Evolutionary conservation across 1,140 invertebrate species (phyloP).

Genomic region (Trichonephila clavata): DNA sequence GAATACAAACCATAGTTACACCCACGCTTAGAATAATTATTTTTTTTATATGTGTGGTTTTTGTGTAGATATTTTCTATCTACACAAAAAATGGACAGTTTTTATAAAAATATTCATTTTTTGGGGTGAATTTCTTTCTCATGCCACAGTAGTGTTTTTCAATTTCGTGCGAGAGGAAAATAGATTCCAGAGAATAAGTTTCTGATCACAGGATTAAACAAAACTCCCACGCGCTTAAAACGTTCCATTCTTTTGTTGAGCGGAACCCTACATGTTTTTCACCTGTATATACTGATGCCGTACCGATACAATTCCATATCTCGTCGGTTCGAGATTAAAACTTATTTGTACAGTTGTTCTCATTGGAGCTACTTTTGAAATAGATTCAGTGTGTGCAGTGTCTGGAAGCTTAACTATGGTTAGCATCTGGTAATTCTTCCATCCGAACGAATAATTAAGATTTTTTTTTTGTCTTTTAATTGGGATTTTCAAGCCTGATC

Average conservation of each 20-base stretch:
- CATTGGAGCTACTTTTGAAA: conserved; percentile 1
- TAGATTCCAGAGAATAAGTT: not conserved
- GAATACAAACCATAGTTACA: too few species aligned
- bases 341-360: conserved; percentile 21
- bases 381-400: not conserved
- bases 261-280: conserved; percentile 12
- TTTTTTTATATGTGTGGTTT: too few species aligned
- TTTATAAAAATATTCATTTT: too few species aligned
- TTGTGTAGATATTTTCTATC: too few species aligned
- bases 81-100: too few species aligned
- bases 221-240: not conserved
- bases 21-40: too few species aligned
- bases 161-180: not conserved
- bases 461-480: not conserved
- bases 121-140: too few species aligned
- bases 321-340: not conserved
- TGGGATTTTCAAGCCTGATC: not conserved
- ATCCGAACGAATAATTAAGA: not conserved
- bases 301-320: not conserved
- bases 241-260: not conserved
- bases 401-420: not conserved
- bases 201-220: not conserved
- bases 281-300: not conserved
- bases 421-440: not conserved
- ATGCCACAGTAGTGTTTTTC: too few species aligned